phyloP scores from a whole-genome alignment of 1,140 invertebrate species.

The Pomacea maculata region DNA sequence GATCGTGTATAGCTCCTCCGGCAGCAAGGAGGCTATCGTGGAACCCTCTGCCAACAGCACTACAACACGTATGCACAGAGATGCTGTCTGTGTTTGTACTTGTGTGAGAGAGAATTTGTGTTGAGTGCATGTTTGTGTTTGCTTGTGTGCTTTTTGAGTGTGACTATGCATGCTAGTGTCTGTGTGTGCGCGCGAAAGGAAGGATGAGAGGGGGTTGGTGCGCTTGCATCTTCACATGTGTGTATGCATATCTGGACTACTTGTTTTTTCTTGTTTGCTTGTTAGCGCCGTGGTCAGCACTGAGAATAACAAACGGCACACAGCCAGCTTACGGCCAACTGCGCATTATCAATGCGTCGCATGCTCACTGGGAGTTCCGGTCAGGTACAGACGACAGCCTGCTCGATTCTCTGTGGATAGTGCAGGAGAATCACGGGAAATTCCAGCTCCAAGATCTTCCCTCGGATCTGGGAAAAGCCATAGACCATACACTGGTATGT shows the following conservation, averaged over 20 bases:
- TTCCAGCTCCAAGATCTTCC: conserved; percentile 30
- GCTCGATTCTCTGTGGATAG: conserved; percentile 51
- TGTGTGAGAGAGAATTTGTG: too few species aligned
- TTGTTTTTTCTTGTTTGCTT: not conserved
- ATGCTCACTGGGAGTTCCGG: conserved; percentile 90
- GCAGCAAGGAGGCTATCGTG: conserved; percentile 25
- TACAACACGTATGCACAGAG: conserved; percentile 6
- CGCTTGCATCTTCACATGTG: too few species aligned
- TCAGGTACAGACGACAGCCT: conserved; percentile 64
- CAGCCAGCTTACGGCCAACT: conserved; percentile 78
- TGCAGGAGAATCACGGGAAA: conserved; percentile 50
- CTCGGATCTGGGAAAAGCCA: conserved; percentile 29
- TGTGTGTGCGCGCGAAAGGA: too few species aligned
- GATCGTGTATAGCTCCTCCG: conserved; percentile 90
- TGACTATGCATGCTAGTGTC: too few species aligned
- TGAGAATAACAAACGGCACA: conserved; percentile 70
- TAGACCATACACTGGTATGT: conserved; percentile 30
- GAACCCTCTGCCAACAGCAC: not conserved
- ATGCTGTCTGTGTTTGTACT: not conserved
- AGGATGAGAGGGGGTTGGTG: too few species aligned
- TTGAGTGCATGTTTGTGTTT: too few species aligned
- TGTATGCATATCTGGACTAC: too few species aligned
- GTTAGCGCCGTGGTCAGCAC: conserved; percentile 47
- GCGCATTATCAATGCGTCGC: conserved; percentile 83
- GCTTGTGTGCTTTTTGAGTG: too few species aligned